Evolutionary conservation across 2,797 vertebrate species (phyloP).

Genomic region (Corythornis leucogaster): DNA sequence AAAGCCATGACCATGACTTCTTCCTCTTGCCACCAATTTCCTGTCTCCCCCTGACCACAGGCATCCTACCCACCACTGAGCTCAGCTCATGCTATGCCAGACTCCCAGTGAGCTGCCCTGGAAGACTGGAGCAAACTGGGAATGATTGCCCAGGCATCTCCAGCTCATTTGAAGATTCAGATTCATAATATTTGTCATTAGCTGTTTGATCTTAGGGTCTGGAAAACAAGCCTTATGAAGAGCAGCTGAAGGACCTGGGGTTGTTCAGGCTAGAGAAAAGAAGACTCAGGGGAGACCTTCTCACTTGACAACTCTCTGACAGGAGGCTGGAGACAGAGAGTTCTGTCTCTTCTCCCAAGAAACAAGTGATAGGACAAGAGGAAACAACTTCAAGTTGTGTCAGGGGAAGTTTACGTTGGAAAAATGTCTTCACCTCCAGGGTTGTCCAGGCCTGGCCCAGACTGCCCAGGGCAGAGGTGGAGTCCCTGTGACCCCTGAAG

Average conservation of each 20-base stretch:
- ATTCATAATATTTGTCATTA: neutral
- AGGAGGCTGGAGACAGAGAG: too few relatives aligned
- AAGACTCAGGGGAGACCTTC: neutral
- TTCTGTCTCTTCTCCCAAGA: too few relatives aligned
- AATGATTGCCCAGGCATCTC: neutral
- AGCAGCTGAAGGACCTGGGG: neutral
- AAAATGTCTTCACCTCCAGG: neutral
- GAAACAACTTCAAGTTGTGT: neutral
- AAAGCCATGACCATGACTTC: neutral
- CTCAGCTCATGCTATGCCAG: rapidly evolving
- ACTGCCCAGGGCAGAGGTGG: neutral
- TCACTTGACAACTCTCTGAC: neutral
- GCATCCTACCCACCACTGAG: neutral
- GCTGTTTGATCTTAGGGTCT: neutral
- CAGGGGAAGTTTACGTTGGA: neutral
- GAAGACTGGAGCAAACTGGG: neutral
- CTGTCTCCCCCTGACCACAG: rapidly evolving
- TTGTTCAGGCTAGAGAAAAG: neutral
- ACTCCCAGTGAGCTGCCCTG: neutral
- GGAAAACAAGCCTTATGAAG: neutral
- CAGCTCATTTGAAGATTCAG: neutral
- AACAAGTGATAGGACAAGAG: neutral
- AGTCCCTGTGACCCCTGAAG: neutral
- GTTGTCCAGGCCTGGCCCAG: neutral
- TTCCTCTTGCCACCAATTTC: neutral